phyloP scores from a whole-genome alignment of 2,888 invertebrate species.

The Acanthosepion esculentum region DNA sequence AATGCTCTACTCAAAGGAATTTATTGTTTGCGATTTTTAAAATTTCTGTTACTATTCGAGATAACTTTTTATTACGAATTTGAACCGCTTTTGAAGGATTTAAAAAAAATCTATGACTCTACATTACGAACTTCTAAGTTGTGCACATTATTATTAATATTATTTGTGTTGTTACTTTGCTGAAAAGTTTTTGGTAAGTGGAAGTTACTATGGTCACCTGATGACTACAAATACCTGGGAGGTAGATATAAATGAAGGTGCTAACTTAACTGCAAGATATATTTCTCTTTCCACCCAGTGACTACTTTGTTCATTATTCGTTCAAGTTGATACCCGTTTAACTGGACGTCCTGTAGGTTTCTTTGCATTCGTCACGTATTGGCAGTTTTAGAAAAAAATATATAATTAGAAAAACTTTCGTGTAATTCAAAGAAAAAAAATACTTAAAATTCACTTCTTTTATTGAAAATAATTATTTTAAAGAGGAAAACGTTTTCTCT shows the following conservation, averaged over 20 bases:
- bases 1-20: no score
- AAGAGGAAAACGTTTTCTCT: no score
- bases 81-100: no score
- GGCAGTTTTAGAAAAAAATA: background rate
- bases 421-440: no score
- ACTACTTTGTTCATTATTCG: background rate
- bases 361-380: background rate
- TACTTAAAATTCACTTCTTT: no score
- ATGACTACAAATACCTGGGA: constrained; percentile 17
- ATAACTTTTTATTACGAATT: no score
- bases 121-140: background rate
- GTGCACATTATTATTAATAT: background rate
- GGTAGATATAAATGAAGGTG: background rate
- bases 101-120: no score
- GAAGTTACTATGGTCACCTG: constrained; percentile 8
- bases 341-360: background rate
- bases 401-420: no score
- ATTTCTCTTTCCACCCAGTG: background rate
- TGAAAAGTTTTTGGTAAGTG: background rate
- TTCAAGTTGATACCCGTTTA: constrained; percentile 21
- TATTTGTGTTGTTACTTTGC: background rate
- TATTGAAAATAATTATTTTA: no score
- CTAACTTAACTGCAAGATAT: background rate
- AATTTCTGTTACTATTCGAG: no score
- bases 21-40: no score